phyloP scores from a whole-genome alignment of 2,888 invertebrate genomes.

The Orchestes rusci region DNA sequence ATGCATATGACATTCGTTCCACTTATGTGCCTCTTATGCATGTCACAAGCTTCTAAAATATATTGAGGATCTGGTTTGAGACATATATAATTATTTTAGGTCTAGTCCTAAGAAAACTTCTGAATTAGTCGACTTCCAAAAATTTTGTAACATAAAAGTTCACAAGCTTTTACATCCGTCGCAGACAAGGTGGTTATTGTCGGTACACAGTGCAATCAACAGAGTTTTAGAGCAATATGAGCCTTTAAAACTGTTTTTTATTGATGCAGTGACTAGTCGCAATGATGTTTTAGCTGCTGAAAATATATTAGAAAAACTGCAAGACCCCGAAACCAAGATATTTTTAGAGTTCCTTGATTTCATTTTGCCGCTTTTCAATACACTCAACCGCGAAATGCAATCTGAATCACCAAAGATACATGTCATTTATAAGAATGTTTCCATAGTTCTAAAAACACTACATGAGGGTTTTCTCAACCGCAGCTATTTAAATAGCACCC shows the following conservation, averaged over 20 bases:
- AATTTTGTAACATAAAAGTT: slow-evolving; percentile 9
- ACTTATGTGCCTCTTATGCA: slow-evolving; percentile 26
- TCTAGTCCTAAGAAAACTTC: slow-evolving; percentile 8
- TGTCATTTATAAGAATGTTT: slow-evolving; percentile 6
- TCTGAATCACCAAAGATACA: slow-evolving; percentile 10
- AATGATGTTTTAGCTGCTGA: slow-evolving; percentile 2
- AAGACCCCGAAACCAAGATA: slow-evolving; percentile 3
- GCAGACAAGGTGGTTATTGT: slow-evolving; percentile 17
- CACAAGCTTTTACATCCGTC: slow-evolving; percentile 14
- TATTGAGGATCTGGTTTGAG: slow-evolving; percentile 11
- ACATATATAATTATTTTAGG: slow-evolving; percentile 12
- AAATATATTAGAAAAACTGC: neutral
- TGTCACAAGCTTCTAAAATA: slow-evolving; percentile 8
- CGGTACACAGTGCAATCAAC: slow-evolving; percentile 1
- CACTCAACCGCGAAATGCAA: slow-evolving; percentile 14
- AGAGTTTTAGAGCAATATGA: slow-evolving; percentile 14
- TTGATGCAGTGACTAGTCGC: slow-evolving; percentile 4
- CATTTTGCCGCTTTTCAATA: slow-evolving; percentile 11
- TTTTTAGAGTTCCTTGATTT: slow-evolving; percentile 15
- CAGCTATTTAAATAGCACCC: neutral
- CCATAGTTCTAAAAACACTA: slow-evolving; percentile 4
- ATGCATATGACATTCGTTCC: slow-evolving; percentile 21
- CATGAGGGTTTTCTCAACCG: slow-evolving; percentile 9
- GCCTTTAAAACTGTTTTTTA: slow-evolving; percentile 8
- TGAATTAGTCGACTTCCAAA: slow-evolving; percentile 9